Evolutionary conservation across 2,888 invertebrate species (phyloP), one percentile per base, ranked within the genome.

Genomic region (Drosophila pullipes): DNA sequence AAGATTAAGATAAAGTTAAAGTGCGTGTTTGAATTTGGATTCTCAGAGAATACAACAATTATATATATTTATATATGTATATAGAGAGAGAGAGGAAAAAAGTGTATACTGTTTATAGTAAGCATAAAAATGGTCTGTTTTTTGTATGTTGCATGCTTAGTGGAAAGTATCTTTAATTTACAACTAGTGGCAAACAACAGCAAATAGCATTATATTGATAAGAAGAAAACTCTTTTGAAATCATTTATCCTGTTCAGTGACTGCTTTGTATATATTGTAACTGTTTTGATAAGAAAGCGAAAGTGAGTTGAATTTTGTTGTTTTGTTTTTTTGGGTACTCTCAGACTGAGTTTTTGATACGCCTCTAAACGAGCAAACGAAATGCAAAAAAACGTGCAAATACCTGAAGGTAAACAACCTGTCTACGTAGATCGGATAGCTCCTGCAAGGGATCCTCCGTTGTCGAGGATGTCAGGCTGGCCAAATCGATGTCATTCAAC

Each of bases 361-460:
- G 54, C 53, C 54, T 25, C 75, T 74, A 76, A 85, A 63, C 89
- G 86, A 89, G 87, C 85, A 85, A 89, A 87, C 89, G 72, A 89
- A 84, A 89, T 73, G 85, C 86, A 91, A 90, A 84, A 57, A 55
- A 78, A 76, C 79, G 79, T 79, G 79, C 79, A 79, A 81, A 79
- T 93, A 95, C 97, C 95, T 97, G 97, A 93, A 97, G 94, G 94
- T 96, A 97, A 93, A 97, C 94, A 92, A 97, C 96, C 94, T 97
- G 97, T 87, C 97, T 95, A 81, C 96, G 95, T 94, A 97, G 95
- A 94, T 97, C 97, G 47, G 96, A 95, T 93, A 97, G 94, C 94
- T 97, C 97, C 93, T 95, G 95, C 91, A 95, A 94, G 90, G 95
- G 95, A 92, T 95, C 93, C 90, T 94, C 93, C 71, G 92, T 92